These are phyloP conservation scores for Conger conger DNA, from an alignment of 2,113 vertebrate species.

Conservation along the genomic window DNA sequence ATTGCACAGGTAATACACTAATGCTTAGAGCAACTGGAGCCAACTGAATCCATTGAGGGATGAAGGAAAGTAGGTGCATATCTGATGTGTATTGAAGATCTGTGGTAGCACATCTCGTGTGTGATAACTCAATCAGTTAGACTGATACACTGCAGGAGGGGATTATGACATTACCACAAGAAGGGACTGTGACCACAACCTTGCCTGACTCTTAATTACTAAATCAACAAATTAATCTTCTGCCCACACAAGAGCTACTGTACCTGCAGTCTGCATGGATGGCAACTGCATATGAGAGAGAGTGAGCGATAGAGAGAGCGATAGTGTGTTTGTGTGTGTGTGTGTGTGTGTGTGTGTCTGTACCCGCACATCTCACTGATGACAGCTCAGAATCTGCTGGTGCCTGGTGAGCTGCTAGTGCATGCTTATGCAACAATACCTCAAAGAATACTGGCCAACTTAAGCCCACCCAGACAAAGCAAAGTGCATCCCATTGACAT, in stretches of 20 bases:
- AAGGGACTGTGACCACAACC: conserved; percentile 50
- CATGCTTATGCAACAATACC: neutral
- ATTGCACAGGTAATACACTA: too few species aligned
- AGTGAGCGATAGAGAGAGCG: too few species aligned
- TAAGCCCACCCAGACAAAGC: neutral
- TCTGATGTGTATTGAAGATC: neutral
- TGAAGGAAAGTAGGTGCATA: neutral
- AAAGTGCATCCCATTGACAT: neutral
- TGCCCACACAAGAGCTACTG: conserved; percentile 67
- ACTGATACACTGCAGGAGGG: conserved; percentile 57
- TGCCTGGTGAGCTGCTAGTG: neutral
- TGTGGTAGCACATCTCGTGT: neutral
- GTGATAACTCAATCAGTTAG: conserved; percentile 32
- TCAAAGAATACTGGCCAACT: neutral
- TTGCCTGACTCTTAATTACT: conserved; percentile 72
- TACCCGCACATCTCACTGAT: conserved; percentile 36
- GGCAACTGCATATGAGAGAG: too few species aligned
- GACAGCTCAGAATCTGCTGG: neutral
- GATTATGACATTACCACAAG: conserved; percentile 70
- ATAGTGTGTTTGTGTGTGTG: conserved; percentile 40
- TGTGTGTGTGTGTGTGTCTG: conserved; percentile 1
- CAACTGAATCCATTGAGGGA: too few species aligned
- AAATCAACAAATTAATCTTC: conserved; percentile 75
- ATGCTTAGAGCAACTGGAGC: too few species aligned
- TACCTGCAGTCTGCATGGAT: conserved; percentile 60